Evolutionary conservation across 2,113 vertebrate species (phyloP), one percentile per base, ranked within the genome.

Genomic region (Ahaetulla prasina): DNA sequence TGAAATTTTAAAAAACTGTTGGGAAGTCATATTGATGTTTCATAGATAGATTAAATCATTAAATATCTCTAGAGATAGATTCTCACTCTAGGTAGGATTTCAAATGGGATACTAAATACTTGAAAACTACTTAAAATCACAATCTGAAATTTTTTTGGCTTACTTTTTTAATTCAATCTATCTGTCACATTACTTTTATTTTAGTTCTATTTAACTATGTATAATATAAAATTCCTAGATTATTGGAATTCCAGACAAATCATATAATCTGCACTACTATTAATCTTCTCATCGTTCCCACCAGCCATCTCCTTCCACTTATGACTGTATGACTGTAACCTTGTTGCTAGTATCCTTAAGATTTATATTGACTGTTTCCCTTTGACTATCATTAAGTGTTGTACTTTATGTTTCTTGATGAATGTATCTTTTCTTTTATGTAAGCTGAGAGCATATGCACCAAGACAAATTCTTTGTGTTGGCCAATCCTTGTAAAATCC

Each of bases 11-110:
- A 50, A 23, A 85, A 74, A 8, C 11, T 93, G 9, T 93, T 89
- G 90, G 94, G 93, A 96, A 92, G 0, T 8, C 54, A 92, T 0
- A 0, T 88, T n/a, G 94, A 68, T 88, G 23, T 90, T 96, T 39
- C 49, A 35, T 88, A 88, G 80, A 4, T 39, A 18, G 49, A 57
- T 60, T 60, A 60, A 60, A 60, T 39, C 50, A 22, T 90, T n/a
- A 52, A 84, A 39, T 35, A 91, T 55, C 53, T 50, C n/a, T 49
- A 55, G n/a, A 4, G 92, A 30, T 53, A 84, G n/a, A 25, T 22
- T 45, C 54, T 84, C 63, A 89, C 22, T 20, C 8, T 88, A 30
- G 16, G 35, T 92, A 74, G 23, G 53, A 60, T 52, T n/a, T 86
- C 39, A 92, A 53, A 88, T 91, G 90, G n/a, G n/a, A 11, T 54